Evolutionary conservation across 2,113 vertebrate species (phyloP).

Genomic region (Emberiza fucata): DNA sequence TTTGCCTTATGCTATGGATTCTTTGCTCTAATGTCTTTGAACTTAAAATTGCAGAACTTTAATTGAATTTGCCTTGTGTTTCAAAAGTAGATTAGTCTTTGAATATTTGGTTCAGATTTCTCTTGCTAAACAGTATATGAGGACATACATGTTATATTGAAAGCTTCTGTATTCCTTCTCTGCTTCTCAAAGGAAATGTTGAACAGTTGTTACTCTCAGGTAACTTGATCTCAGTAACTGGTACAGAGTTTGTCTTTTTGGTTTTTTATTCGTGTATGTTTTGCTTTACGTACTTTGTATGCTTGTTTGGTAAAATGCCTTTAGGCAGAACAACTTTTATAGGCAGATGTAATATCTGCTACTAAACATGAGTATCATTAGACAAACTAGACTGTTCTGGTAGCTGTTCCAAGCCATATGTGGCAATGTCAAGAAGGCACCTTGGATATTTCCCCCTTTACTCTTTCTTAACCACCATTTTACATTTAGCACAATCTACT

Average conservation of each 20-base stretch:
- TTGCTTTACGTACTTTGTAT: not conserved
- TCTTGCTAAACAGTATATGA: not conserved
- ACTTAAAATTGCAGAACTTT: not conserved
- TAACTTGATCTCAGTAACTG: not conserved
- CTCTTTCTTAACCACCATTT: not conserved
- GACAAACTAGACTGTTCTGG: not conserved
- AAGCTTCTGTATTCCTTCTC: slow-evolving; percentile 26
- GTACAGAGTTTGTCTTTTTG: not conserved
- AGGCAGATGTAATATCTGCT: not conserved
- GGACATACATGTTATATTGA: not conserved
- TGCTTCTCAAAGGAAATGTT: not conserved
- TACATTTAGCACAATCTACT: not conserved
- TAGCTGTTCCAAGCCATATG: not conserved
- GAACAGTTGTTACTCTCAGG: not conserved
- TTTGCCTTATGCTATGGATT: not conserved
- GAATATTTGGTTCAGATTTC: slow-evolving; percentile 22
- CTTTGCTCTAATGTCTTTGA: slow-evolving; percentile 13
- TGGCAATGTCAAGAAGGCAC: not conserved
- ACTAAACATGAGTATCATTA: not conserved
- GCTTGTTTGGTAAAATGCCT: not conserved
- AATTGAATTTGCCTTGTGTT: not conserved
- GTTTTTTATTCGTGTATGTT: not conserved
- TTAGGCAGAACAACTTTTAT: not conserved
- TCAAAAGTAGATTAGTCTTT: slow-evolving; percentile 22
- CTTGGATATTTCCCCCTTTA: not conserved